Percentiles rank a stretch among this genome's conserved stretches.
Evolutionary conservation across 2,888 invertebrate species (phyloP).

Genomic region (Drosophila diplacantha): DNA sequence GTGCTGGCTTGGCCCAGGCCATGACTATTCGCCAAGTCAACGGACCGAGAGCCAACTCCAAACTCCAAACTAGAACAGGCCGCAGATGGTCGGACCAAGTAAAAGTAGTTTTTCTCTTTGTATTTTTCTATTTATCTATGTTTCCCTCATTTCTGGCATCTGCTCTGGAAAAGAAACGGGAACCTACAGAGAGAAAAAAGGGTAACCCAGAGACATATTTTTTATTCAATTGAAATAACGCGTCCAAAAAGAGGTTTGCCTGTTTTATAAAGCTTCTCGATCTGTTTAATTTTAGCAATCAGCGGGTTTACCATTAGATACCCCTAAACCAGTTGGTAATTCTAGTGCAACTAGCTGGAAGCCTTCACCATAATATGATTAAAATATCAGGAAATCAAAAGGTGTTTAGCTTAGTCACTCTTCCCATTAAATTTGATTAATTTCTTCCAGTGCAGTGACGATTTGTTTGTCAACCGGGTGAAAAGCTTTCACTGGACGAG

Average conservation of each 20-base stretch:
- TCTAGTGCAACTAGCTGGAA: too few species aligned
- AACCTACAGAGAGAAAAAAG: constrained; percentile 4
- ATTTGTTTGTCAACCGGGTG: constrained; percentile 50
- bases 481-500: constrained; percentile 62
- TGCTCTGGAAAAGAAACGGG: constrained; percentile 29
- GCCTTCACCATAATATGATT: too few species aligned
- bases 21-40: constrained; percentile 32
- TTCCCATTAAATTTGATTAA: not conserved
- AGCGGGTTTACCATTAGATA: too few species aligned
- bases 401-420: too few species aligned
- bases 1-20: constrained; percentile 44
- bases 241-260: not conserved
- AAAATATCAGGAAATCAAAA: too few species aligned
- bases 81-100: constrained; percentile 45
- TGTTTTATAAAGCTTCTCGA: not conserved
- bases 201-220: not conserved
- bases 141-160: constrained; percentile 28
- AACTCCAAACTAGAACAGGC: constrained; percentile 48
- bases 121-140: constrained; percentile 14
- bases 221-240: too few species aligned
- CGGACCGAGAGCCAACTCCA: constrained; percentile 17
- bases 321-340: too few species aligned
- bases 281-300: too few species aligned
- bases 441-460: constrained; percentile 12
- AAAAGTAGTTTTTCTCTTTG: constrained; percentile 46